Conservation (phyloP, 37 sponge, comb jelly and placozoan genomes). For the Aphrocallistes beatrix region DNA sequence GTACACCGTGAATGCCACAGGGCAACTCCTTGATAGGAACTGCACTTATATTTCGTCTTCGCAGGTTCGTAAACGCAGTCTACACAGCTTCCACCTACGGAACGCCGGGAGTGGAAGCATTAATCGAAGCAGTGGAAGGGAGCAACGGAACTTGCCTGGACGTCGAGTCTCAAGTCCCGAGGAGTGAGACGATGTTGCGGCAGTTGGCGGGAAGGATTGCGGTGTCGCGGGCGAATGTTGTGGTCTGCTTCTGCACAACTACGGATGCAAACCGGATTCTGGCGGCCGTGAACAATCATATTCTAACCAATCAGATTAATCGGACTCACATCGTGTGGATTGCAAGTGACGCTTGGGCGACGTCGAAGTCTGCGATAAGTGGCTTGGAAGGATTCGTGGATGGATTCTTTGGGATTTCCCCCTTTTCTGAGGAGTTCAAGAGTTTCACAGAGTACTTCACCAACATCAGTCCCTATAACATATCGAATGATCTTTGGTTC, state of each 20-base stretch:
- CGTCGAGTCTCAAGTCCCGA: background rate
- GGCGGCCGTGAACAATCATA: background rate
- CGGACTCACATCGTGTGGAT: constrained; percentile 51
- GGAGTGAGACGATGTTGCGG: background rate
- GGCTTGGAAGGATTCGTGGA: constrained; percentile 26
- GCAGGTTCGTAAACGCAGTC: background rate
- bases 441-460: constrained; percentile 54
- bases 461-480: constrained; percentile 31
- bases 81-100: background rate
- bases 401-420: constrained; percentile 47
- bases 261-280: background rate
- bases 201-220: background rate
- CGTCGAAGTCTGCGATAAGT: constrained; percentile 23
- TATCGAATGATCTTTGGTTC: constrained; percentile 61
- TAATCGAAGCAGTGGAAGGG: background rate
- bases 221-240: background rate
- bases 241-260: background rate
- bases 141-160: background rate
- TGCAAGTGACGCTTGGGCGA: constrained; percentile 75
- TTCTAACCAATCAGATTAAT: background rate
- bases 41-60: too few species aligned
- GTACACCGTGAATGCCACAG: too few species aligned
- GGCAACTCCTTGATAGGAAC: too few species aligned
- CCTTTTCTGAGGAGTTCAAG: constrained; percentile 21
- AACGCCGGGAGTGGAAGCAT: constrained; percentile 6